Percentiles rank a stretch among this genome's conserved stretches.
These are phyloP conservation scores for Notocelia uddmanniana DNA, from an alignment of 2,888 invertebrate species.

Conservation along the genomic window DNA sequence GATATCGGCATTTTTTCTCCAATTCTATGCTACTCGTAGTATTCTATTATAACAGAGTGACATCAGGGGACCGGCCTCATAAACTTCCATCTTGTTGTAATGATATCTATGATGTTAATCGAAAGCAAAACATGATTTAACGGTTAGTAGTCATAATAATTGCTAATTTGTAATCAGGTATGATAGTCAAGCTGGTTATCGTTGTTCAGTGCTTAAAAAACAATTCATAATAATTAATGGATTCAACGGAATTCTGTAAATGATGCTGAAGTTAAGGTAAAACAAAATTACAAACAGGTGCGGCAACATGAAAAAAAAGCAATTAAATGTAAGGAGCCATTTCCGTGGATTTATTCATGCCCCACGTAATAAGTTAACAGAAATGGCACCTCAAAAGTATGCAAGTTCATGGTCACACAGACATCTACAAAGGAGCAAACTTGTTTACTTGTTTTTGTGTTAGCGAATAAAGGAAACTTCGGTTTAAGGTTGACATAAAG, in stretches of 20 bases:
- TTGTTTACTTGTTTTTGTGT: neutral
- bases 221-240: neutral
- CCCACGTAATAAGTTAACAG: neutral
- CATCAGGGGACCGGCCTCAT: neutral
- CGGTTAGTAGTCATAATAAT: constrained; percentile 16
- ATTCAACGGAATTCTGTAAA: neutral
- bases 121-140: constrained; percentile 22
- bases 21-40: no score
- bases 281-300: constrained; percentile 13
- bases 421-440: neutral
- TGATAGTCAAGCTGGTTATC: neutral
- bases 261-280: constrained; percentile 14
- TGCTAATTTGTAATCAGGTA: neutral
- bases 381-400: neutral
- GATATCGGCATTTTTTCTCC: no score
- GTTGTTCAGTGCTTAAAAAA: neutral
- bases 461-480: neutral
- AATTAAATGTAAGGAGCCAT: neutral
- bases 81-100: constrained; percentile 17
- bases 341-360: neutral
- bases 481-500: neutral
- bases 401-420: neutral
- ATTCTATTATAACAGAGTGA: neutral
- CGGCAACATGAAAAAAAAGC: neutral
- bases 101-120: constrained; percentile 17